Evolutionary conservation across 2,888 invertebrate species (phyloP), one percentile per base, ranked within the genome.

Genomic region (Crossocerus cetratus): DNA sequence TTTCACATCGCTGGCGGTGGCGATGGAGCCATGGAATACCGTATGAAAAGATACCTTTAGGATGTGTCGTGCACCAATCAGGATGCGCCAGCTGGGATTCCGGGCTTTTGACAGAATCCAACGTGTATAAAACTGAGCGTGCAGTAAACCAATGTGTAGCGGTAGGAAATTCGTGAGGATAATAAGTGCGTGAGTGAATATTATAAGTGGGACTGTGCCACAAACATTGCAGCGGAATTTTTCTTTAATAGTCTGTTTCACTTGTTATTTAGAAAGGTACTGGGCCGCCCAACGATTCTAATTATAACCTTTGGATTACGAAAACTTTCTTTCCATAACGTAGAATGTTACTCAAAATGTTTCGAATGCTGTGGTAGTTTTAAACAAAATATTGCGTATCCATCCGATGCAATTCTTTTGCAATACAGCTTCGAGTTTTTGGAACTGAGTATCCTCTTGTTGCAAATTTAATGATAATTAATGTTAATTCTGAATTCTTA

Each of bases 1-100:
- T n/a, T n/a, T n/a, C n/a, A n/a, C n/a, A n/a, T n/a, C n/a, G n/a
- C n/a, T n/a, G n/a, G n/a, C n/a, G n/a, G n/a, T n/a, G n/a, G n/a
- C n/a, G n/a, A n/a, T n/a, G n/a, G n/a, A n/a, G n/a, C n/a, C n/a
- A n/a, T n/a, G n/a, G n/a, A n/a, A n/a, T n/a, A n/a, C n/a, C n/a
- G n/a, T n/a, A n/a, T n/a, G n/a, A n/a, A n/a, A n/a, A n/a, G n/a
- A n/a, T n/a, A n/a, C n/a, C n/a, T n/a, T n/a, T n/a, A n/a, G 32
- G 32, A 32, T 32, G 32, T 8, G 32, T 2, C 8, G 32, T 5
- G 32, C 16, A 72, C 89, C 88, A 90, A 90, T 90, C 76, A 79
- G 68, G 59, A 63, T 63, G 43, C 87, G 89, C 88, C 89, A 90
- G 89, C 88, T 89, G 87, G 83, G 82, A 83, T 84, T 88, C 81